Percentiles rank a stretch among this genome's conserved stretches.
phyloP scores from a whole-genome alignment of 2,113 vertebrate genomes.

The Aegotheles bennettii region DNA sequence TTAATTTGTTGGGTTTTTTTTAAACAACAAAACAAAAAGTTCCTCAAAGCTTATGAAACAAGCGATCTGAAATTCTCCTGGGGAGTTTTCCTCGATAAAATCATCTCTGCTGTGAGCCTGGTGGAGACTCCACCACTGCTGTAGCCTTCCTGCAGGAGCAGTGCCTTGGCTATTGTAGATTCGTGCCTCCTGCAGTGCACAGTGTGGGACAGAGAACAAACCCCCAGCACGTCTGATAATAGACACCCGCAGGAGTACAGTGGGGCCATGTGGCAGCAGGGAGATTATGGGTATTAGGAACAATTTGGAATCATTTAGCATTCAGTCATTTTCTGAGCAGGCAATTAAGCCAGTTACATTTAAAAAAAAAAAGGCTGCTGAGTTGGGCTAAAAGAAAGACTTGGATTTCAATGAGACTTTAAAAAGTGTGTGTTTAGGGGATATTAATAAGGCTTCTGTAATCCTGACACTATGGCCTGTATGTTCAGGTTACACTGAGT shows the following conservation, averaged over 20 bases:
- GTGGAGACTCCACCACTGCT: background rate
- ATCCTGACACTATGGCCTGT: background rate
- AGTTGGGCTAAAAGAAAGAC: background rate
- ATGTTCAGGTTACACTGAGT: background rate
- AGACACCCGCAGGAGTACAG: background rate
- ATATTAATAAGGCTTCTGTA: background rate
- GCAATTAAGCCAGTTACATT: conserved; percentile 57
- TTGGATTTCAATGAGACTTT: background rate
- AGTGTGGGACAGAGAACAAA: background rate
- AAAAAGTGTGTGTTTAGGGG: background rate
- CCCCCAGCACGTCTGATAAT: background rate
- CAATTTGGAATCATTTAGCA: conserved; percentile 48
- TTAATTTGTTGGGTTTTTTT: background rate
- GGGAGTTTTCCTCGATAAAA: conserved; percentile 1
- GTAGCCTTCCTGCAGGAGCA: background rate
- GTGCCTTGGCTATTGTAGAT: background rate
- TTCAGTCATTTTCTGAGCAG: conserved; percentile 49
- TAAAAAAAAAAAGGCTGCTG: background rate
- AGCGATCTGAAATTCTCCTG: background rate
- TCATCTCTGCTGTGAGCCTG: background rate
- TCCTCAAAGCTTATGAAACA: background rate
- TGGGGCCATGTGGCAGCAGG: background rate
- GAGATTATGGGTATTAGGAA: conserved; percentile 45
- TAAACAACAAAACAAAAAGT: background rate
- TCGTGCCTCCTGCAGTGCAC: background rate